phyloP scores from a whole-genome alignment of 2,797 vertebrate genomes.

The Pogonophryne albipinna region DNA sequence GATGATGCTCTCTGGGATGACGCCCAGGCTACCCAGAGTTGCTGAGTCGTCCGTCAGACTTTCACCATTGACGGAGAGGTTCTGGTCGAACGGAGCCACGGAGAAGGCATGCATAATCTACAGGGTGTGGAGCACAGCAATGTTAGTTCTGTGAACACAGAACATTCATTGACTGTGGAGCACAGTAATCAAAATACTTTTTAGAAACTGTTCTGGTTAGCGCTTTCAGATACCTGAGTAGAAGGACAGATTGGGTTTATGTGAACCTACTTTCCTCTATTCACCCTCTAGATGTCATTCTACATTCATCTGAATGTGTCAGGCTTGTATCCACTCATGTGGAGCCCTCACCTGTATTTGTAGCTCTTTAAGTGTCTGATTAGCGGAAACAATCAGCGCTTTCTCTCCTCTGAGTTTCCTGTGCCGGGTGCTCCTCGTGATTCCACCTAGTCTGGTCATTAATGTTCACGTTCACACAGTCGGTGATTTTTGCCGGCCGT shows the following conservation, averaged over 20 bases:
- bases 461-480: too few species aligned
- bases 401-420: conserved; percentile 95
- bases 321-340: not conserved
- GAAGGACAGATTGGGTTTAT: not conserved
- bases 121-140: conserved; percentile 51
- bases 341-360: conserved; percentile 92
- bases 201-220: not conserved
- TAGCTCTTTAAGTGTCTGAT: conserved; percentile 95
- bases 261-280: not conserved
- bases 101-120: conserved; percentile 99
- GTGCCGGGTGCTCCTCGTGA: conserved; percentile 93
- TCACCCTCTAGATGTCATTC: not conserved
- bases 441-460: conserved; percentile 81
- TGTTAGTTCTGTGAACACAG: not conserved
- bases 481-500: too few species aligned
- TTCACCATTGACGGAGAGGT: conserved; percentile 93
- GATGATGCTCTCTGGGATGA: conserved; percentile 95
- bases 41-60: conserved; percentile 92
- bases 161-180: not conserved
- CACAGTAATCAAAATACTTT: not conserved
- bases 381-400: conserved; percentile 95
- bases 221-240: not conserved
- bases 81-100: conserved; percentile 98
- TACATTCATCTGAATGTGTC: not conserved
- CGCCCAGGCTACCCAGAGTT: conserved; percentile 93